These are phyloP conservation scores for Drosophila nr. fundita DNA, from an alignment of 2,888 invertebrate species.

Conservation along the genomic window DNA sequence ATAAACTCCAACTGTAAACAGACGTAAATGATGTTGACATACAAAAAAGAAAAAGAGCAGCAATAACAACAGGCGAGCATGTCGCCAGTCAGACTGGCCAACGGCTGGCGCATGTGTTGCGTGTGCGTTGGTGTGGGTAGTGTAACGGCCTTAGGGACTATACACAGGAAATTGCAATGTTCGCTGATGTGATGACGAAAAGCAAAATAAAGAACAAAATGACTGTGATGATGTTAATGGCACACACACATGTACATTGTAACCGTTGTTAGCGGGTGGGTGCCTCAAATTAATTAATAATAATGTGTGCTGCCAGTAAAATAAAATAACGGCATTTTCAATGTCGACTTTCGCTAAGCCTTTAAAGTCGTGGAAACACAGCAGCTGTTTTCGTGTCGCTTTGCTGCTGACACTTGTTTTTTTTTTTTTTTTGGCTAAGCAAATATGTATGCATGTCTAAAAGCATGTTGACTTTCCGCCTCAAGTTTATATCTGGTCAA, in stretches of 20 bases:
- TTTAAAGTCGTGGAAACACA: slow-evolving; percentile 46
- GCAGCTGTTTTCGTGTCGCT: slow-evolving; percentile 61
- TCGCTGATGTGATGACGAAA: slow-evolving; percentile 51
- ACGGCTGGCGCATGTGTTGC: slow-evolving; percentile 61
- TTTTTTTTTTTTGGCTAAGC: slow-evolving; percentile 46
- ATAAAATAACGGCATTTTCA: slow-evolving; percentile 5
- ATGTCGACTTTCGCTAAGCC: slow-evolving; percentile 15
- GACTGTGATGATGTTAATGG: slow-evolving; percentile 49
- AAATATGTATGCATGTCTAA: slow-evolving; percentile 22
- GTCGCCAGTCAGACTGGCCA: slow-evolving; percentile 77
- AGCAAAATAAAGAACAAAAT: slow-evolving; percentile 56
- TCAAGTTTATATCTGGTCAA: slow-evolving; percentile 64
- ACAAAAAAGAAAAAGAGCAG: slow-evolving; percentile 16
- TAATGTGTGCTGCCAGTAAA: slow-evolving; percentile 56
- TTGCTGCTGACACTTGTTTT: slow-evolving; percentile 23
- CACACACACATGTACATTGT: background rate
- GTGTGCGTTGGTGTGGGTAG: background rate
- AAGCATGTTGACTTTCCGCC: slow-evolving; percentile 53
- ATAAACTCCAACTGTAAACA: slow-evolving; percentile 51
- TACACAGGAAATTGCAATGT: slow-evolving; percentile 73
- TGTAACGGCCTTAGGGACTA: slow-evolving; percentile 11
- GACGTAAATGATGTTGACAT: slow-evolving; percentile 60
- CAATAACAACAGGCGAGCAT: slow-evolving; percentile 19
- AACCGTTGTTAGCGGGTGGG: slow-evolving; percentile 42
- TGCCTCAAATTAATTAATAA: slow-evolving; percentile 73